Conservation (phyloP, 2,113 vertebrate species). For the Pluvialis apricaria region DNA sequence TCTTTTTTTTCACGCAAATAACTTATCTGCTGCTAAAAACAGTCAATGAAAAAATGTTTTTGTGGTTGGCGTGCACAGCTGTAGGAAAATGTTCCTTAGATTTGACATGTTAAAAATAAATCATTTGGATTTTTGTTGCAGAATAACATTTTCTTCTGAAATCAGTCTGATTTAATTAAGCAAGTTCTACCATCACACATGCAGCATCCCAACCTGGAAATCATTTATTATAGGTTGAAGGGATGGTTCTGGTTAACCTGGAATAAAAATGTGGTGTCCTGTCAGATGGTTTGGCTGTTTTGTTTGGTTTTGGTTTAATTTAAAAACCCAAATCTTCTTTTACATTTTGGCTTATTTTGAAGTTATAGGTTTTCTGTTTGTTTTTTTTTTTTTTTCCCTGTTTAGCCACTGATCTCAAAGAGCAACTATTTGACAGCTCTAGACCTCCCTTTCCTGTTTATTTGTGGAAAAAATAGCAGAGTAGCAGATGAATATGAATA, state of each 20-base stretch:
- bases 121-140: background rate
- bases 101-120: background rate
- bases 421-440: background rate
- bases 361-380: background rate
- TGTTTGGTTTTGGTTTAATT: background rate
- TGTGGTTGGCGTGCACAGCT: background rate
- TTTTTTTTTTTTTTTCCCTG: background rate
- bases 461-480: constrained; percentile 33
- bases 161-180: background rate
- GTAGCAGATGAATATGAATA: background rate
- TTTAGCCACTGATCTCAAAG: background rate
- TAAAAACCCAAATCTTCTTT: background rate
- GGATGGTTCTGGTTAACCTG: background rate
- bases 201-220: background rate
- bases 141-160: background rate
- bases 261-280: background rate
- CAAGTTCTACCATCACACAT: background rate
- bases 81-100: background rate
- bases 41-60: background rate
- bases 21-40: background rate
- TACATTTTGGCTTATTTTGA: background rate
- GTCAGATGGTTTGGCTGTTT: background rate
- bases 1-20: background rate
- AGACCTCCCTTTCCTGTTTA: background rate
- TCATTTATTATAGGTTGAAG: background rate